Evolutionary conservation across 2,888 invertebrate species (phyloP), one percentile per base, ranked within the genome.

Genomic region (Mystacides longicornis): DNA sequence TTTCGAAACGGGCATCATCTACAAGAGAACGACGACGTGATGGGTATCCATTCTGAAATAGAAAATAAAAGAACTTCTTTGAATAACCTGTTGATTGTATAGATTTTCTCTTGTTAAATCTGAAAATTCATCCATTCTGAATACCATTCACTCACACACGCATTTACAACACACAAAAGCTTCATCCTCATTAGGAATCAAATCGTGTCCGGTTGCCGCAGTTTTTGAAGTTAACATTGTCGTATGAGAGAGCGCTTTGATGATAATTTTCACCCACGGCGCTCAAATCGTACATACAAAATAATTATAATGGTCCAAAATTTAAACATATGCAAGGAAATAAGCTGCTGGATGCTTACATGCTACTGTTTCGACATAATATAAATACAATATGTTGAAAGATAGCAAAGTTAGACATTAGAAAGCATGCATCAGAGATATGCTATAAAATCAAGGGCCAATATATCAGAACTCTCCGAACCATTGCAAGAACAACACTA

Each of bases 1-100:
- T 93, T 74, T 98, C 98, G 74, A 98, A 97, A 66, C 94, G 88
- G 64, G 98, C 97, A 75, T 98, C 97, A 68, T 95, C 97, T 53
- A 98, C 97, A 62, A 98, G 83, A 62, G 96, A 96, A 67, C 96
- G 88, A 66, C 94, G 87, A 67, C 95, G 86, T 61, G 95, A 92
- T 65, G 94, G 93, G 72, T 96, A 96, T 62, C 96, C 97, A 80
- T 97, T 95, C 96, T 97, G 81, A 42, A 85, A 83, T 67, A 71
- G 47, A 49, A 16, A 45, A 33, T 22, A 37, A 20, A 43, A 19
- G 14, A 48, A 23, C 22, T 16, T 45, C 4, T 45, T 19, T n/a
- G n/a, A n/a, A n/a, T n/a, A 37, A 37, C 37, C 37, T 37, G 37
- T 37, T 37, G 37, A 37, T n/a, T n/a, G n/a, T n/a, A n/a, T n/a